Conservation (phyloP, 1,140 invertebrate genomes). For the Lasaia peninsularis region DNA sequence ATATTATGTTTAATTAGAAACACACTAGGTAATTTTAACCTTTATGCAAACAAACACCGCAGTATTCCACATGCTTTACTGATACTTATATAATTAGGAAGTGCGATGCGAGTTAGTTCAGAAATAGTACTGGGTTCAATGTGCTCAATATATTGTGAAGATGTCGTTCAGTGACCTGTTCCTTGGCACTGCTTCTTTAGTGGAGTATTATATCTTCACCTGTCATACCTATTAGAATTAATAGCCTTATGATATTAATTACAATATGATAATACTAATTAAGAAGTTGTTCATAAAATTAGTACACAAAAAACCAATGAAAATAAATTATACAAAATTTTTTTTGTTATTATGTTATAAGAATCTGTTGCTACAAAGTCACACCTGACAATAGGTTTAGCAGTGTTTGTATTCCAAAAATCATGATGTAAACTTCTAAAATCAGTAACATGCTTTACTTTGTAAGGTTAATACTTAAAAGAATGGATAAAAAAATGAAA, state of each 20-base stretch:
- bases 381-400: too few relatives aligned
- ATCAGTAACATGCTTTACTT: too few relatives aligned
- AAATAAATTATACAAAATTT: too few relatives aligned
- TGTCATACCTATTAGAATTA: not conserved
- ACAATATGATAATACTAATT: not conserved
- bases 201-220: slow-evolving; percentile 24
- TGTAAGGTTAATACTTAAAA: too few relatives aligned
- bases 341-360: too few relatives aligned
- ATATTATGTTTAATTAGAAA: too few relatives aligned
- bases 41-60: not conserved
- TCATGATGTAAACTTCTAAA: too few relatives aligned
- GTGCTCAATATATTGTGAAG: slow-evolving; percentile 21
- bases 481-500: too few relatives aligned
- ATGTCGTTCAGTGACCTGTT: slow-evolving; percentile 32
- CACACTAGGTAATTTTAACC: too few relatives aligned
- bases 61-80: not conserved
- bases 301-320: too few relatives aligned
- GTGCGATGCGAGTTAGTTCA: slow-evolving; percentile 26
- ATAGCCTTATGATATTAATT: slow-evolving; percentile 1
- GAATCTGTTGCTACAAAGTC: too few relatives aligned
- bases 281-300: not conserved
- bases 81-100: slow-evolving; percentile 24
- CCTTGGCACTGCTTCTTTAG: slow-evolving; percentile 30
- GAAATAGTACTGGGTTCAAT: slow-evolving; percentile 35
- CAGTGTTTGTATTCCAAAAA: too few relatives aligned